Evolutionary conservation across 2,797 vertebrate genomes (phyloP).

Genomic region (Myotis pilosus): DNA sequence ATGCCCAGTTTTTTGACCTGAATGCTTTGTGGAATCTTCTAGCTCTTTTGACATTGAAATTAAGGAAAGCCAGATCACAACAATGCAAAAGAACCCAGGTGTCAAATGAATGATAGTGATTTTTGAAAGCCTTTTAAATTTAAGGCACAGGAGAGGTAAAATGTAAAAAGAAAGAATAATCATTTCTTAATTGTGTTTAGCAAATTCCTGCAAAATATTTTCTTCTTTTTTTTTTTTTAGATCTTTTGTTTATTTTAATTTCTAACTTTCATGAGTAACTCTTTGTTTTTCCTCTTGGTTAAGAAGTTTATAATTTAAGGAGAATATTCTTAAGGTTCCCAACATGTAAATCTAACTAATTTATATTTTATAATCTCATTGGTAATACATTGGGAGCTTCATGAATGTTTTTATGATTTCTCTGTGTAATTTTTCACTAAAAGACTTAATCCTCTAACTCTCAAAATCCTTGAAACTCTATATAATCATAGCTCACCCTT

Average conservation of each 20-base stretch:
- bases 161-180: constrained; percentile 37
- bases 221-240: constrained; percentile 9
- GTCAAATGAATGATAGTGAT: not conserved
- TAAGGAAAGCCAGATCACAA: not conserved
- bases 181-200: constrained; percentile 47
- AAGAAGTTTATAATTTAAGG: constrained; percentile 77
- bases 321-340: constrained; percentile 39
- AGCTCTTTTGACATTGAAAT: not conserved
- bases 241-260: constrained; percentile 75
- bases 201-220: not conserved
- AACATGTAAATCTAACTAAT: constrained; percentile 11
- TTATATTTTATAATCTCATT: constrained; percentile 39
- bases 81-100: not conserved
- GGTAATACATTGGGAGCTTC: not conserved
- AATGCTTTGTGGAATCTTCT: not conserved
- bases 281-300: constrained; percentile 73
- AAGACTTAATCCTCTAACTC: constrained; percentile 8
- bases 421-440: not conserved
- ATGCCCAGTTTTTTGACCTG: not conserved
- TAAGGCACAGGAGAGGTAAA: not conserved
- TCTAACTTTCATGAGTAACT: constrained; percentile 78
- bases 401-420: not conserved
- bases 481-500: not conserved
- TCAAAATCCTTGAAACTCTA: not conserved
- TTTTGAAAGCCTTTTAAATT: not conserved